Evolutionary conservation across 2,113 vertebrate species (phyloP), one percentile per base, ranked within the genome.

Genomic region (Upupa epops): DNA sequence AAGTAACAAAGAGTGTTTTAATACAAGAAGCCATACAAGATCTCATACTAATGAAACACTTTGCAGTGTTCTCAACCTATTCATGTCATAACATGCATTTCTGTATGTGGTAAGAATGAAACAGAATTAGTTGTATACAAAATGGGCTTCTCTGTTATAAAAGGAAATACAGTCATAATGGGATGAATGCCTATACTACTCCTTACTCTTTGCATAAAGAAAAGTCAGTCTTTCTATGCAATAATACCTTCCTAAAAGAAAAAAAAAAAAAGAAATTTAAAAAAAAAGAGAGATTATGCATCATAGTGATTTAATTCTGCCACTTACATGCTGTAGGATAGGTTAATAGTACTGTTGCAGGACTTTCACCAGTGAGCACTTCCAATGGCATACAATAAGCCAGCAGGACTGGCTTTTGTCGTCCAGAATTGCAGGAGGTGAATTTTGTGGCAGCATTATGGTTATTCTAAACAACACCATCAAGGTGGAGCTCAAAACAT

Each of bases 321-420:
- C n/a, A 59, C 26, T 89, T 56, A 45, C 45, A 21, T 42, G 28
- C 13, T 65, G 13, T 32, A 40, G 61, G n/a, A 66, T 21, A 83
- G 29, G 13, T 40, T 70, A 34, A 36, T 46, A 36, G 25, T 46
- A 26, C 9, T 34, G 7, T 60, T 70, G 24, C 0, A 0, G 11
- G 22, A 75, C 56, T 65, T 89, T 86, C 21, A 11, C 14, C 51
- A 28, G 14, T 17, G 45, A 78, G 63, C 16, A 37, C 13, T 64
- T 82, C 37, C 34, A 70, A 4, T 24, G 4, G 11, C 0, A 2
- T 55, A 24, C 8, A 86, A 31, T 42, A 73, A 69, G 17, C 66
- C 58, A 34, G 13, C 18, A 40, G n/a, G 6, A 2, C 6, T 79
- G 31, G 9, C 20, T 65, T 26, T 26, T 19, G 16, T 40, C 76